Evolutionary conservation across 2,113 vertebrate genomes (phyloP), one percentile per base, ranked within the genome.

Genomic region (human (Homo sapiens)): DNA sequence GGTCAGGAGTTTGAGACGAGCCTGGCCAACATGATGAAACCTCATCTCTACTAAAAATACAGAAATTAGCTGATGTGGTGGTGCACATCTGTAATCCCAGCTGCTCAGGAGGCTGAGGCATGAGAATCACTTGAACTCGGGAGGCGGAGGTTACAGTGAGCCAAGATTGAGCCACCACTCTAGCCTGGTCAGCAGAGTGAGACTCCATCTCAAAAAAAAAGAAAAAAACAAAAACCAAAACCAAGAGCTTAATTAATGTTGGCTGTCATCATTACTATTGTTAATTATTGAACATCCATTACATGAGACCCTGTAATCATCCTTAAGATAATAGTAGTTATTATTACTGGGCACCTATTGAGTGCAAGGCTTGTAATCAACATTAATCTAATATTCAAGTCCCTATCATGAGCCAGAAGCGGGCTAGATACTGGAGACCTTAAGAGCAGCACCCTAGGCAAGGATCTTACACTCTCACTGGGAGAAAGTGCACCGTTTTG

Each of bases 241-340:
- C 5, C 27, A 32, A 64, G 61, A 32, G 79, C 61, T 79, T 96
- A 81, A 78, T 85, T 80, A 80, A 83, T 45, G 27, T 72, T 70
- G 57, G 20, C 35, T 55, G n/a, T 50, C 32, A 35, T n/a, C 72
- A n/a, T 78, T 17, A 59, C 48, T 17, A 38, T 75, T 57, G 50
- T 17, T 25, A 88, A 32, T 78, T 92, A 32, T 75, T 50, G 48
- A 89, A 73, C 30, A 89, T 27, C 16, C 14, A 55, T 25, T 57
- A 25, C 11, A 4, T 48, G 52, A 92, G 43, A 80, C 13, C 61
- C 22, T 81, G 1, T 66, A 45, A 30, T 32, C 52, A 50, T 50
- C 73, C 52, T 93, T 45, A 66, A 55, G 30, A 17, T 27, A 61
- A 50, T 23, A 79, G 40, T 32, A 81, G n/a, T 50, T 75, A 79